Conservation (phyloP, 1,140 invertebrate genomes). For the Meloidogyne hapla region DNA sequence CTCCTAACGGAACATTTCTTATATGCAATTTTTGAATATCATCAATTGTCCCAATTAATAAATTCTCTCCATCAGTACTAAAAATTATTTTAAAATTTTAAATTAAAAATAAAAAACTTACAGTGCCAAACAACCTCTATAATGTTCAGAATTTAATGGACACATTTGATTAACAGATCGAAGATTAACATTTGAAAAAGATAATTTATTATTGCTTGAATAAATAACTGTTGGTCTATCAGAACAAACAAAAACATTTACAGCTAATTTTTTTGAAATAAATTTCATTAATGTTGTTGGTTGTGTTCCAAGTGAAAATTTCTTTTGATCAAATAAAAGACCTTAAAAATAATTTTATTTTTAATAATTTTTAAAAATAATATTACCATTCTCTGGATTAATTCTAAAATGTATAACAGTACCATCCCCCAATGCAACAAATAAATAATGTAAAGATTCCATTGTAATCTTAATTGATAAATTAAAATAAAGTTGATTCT, state of each 20-base stretch:
- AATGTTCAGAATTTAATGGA: slow-evolving; percentile 75
- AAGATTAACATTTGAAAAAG: slow-evolving; percentile 98
- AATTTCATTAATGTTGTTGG: slow-evolving; percentile 87
- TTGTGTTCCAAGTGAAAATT: slow-evolving; percentile 86
- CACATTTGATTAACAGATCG: slow-evolving; percentile 98
- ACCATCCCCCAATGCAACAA: slow-evolving; percentile 86
- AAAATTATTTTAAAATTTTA: neutral
- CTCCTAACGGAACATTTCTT: slow-evolving; percentile 83
- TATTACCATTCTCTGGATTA: slow-evolving; percentile 44
- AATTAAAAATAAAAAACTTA: neutral
- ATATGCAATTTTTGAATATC: slow-evolving; percentile 62
- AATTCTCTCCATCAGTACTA: slow-evolving; percentile 80
- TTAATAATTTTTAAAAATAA: neutral
- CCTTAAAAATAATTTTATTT: slow-evolving; percentile 34
- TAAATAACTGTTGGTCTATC: slow-evolving; percentile 97
- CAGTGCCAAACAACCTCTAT: slow-evolving; percentile 75
- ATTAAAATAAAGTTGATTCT: neutral
- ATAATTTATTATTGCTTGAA: slow-evolving; percentile 95
- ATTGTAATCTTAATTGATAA: slow-evolving; percentile 71
- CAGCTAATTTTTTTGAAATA: slow-evolving; percentile 74
- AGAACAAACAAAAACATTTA: slow-evolving; percentile 96
- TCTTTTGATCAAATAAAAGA: slow-evolving; percentile 65
- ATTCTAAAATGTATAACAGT: slow-evolving; percentile 88
- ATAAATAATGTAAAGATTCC: slow-evolving; percentile 72
- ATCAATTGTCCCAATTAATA: slow-evolving; percentile 74